phyloP scores from a whole-genome alignment of 2,888 invertebrate species.

The Hirtodrosophila alboralis region DNA sequence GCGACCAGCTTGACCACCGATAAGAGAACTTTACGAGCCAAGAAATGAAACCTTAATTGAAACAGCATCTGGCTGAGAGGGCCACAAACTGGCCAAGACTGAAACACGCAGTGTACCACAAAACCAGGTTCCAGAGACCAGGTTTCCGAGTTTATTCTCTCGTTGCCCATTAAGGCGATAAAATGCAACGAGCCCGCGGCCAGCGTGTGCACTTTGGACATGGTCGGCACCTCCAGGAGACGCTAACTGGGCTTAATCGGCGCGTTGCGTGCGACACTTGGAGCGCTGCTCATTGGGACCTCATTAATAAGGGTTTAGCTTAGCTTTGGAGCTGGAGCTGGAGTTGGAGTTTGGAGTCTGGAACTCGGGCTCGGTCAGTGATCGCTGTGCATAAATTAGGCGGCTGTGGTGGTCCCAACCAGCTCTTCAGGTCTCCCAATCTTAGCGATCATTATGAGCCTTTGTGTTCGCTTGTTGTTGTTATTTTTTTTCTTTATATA shows the following conservation, averaged over 20 bases:
- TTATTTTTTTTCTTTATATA: slow-evolving; percentile 4
- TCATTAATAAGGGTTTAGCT: slow-evolving; percentile 78
- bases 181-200: slow-evolving; percentile 63
- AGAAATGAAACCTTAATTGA: slow-evolving; percentile 54
- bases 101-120: slow-evolving; percentile 14
- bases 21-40: slow-evolving; percentile 55
- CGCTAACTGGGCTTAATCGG: slow-evolving; percentile 78
- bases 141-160: too few relatives aligned
- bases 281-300: slow-evolving; percentile 40
- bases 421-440: slow-evolving; percentile 20
- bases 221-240: slow-evolving; percentile 59
- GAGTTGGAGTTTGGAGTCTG: slow-evolving; percentile 34
- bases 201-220: slow-evolving; percentile 59
- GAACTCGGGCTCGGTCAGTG: slow-evolving; percentile 39
- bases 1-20: slow-evolving; percentile 44
- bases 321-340: slow-evolving; percentile 38
- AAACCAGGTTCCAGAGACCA: too few relatives aligned
- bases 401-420: slow-evolving; percentile 65
- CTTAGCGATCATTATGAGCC: slow-evolving; percentile 67
- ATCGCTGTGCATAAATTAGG: slow-evolving; percentile 80
- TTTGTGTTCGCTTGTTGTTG: slow-evolving; percentile 40
- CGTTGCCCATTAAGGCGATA: slow-evolving; percentile 79
- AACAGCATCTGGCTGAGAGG: slow-evolving; percentile 45
- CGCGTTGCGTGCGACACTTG: slow-evolving; percentile 77
- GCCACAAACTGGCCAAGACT: slow-evolving; percentile 13